Percentiles rank a stretch among this genome's conserved stretches.
These are phyloP conservation scores for Dinomys branickii DNA, from an alignment of 2,113 vertebrate genomes.

Conservation along the genomic window DNA sequence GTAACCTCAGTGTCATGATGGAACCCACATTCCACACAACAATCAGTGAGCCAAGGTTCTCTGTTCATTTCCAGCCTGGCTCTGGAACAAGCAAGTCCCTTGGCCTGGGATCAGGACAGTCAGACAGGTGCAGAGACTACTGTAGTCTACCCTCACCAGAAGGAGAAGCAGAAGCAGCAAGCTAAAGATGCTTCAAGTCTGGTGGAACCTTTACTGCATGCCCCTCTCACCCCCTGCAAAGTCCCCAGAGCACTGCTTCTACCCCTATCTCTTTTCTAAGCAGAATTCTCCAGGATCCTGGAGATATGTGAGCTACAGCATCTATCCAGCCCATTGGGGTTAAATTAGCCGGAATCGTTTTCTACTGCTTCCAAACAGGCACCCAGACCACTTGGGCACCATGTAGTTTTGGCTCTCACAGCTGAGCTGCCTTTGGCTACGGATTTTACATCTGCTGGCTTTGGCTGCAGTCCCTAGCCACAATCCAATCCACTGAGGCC, in stretches of 20 bases:
- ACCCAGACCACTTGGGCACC: not conserved
- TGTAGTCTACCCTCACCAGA: not conserved
- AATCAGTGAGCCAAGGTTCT: not conserved
- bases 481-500: not conserved
- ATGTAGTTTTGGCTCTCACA: not conserved
- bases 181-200: not conserved
- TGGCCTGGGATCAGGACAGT: not conserved
- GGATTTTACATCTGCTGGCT: not conserved
- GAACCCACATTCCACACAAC: not conserved
- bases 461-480: not conserved
- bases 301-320: not conserved
- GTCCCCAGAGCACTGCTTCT: not conserved
- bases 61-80: not conserved
- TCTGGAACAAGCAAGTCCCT: not conserved
- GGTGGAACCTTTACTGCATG: not conserved
- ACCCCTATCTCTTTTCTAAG: not conserved
- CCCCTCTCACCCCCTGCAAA: not conserved
- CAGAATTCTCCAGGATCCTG: not conserved
- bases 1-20: too few relatives aligned
- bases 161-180: not conserved
- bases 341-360: conserved; percentile 19
- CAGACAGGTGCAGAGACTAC: not conserved
- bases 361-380: not conserved
- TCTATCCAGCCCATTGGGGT: not conserved
- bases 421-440: not conserved